phyloP scores from a whole-genome alignment of 2,888 invertebrate genomes.

The Dryobota labecula region DNA sequence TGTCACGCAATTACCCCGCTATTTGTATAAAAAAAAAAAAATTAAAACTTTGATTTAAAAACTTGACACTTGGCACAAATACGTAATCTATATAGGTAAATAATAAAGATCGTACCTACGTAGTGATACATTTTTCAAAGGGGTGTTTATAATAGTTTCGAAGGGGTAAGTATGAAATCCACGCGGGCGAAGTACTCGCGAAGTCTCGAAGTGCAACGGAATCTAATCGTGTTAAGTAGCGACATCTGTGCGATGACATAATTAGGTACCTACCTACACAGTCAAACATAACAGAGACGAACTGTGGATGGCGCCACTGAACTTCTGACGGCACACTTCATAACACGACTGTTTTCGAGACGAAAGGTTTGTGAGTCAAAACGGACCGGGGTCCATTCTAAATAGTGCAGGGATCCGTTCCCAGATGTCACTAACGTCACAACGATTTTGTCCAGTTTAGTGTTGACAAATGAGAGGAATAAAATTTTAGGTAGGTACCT shows the following conservation, averaged over 20 bases:
- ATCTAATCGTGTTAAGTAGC: not conserved
- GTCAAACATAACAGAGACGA: not conserved
- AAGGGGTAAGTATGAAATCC: no score
- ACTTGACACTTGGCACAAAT: no score
- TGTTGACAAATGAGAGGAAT: not conserved
- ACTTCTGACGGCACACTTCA: not conserved
- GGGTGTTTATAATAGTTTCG: no score
- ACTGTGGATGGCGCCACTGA: not conserved
- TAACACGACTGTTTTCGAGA: not conserved
- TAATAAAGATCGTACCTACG: no score
- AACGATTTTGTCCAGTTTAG: not conserved
- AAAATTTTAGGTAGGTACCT: not conserved
- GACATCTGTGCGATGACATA: slow-evolving; percentile 5
- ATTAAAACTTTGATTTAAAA: no score
- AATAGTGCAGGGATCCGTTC: not conserved
- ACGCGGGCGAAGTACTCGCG: no score
- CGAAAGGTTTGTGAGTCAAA: not conserved
- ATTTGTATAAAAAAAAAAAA: no score
- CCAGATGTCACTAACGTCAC: not conserved
- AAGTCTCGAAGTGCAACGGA: not conserved
- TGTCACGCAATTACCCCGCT: no score
- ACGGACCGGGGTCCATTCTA: not conserved
- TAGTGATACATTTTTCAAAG: no score
- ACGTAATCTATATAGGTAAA: no score
- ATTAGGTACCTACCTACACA: not conserved